Evolutionary conservation across 2,113 vertebrate genomes (phyloP), one percentile per base, ranked within the genome.

Genomic region (Neogale vison): DNA sequence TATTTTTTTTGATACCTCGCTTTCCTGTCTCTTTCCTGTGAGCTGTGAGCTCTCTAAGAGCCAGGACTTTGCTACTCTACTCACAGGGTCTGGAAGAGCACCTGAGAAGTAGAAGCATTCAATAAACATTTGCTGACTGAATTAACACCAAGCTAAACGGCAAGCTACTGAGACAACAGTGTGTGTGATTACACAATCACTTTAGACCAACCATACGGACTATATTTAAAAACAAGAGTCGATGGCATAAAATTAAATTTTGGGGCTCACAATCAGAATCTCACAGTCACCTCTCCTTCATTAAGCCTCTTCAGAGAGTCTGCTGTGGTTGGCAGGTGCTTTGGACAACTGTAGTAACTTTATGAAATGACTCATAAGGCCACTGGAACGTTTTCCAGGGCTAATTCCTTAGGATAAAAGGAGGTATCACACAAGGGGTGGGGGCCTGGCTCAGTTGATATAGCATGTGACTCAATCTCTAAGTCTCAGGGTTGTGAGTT

Each of bases 201-300:
- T 80, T 85, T 79, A 95, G 29, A 83, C 29, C 7, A 85, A 71
- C 63, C 31, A 79, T 26, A 76, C 52, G 15, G 29, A 88, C 8
- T 94, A 14, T 45, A 90, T 69, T 90, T 69, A 81, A 90, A 82
- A 91, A 80, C 12, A 45, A 72, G 93, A 87, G 23, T 14, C 20
- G 50, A 31, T 34, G 61, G 39, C 47, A 98, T 42, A 59, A 57
- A 94, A 95, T 93, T 77, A 81, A 84, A 93, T 55, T 42, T 69
- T 6, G 47, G 45, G 91, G 52, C n/a, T 91, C 77, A 84, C 23
- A 52, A 63, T 45, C 52, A 83, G 71, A 91, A 74, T 63, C 55
- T 90, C 67, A 85, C 31, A 55, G n/a, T 69, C 45, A 69, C 42
- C 8, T 36, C 74, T 50, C 34, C n/a, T 63, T 79, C 69, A 45